These are phyloP conservation scores for Zootoca vivipara DNA, from an alignment of 2,113 vertebrate species.

Conservation along the genomic window DNA sequence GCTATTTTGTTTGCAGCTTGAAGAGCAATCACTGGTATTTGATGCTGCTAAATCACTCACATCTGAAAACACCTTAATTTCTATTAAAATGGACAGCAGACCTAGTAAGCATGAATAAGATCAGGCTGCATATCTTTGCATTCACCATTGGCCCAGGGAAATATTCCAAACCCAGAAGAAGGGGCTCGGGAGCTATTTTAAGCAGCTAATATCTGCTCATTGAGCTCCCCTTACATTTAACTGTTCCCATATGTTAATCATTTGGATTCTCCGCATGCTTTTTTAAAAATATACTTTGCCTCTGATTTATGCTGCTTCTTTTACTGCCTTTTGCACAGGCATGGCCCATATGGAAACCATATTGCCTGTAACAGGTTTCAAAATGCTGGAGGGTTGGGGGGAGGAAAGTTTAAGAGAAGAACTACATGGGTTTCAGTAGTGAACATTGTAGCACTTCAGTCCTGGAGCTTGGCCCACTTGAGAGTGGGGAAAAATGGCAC, in stretches of 20 bases:
- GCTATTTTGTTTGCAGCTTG: not conserved
- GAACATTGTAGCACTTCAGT: not conserved
- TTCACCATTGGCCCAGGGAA: not conserved
- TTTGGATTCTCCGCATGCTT: not conserved
- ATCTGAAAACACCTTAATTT: not conserved
- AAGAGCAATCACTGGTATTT: not conserved
- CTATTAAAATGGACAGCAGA: not conserved
- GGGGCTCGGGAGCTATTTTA: not conserved
- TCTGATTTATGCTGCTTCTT: conserved; percentile 42
- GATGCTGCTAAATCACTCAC: not conserved
- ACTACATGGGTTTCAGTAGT: not conserved
- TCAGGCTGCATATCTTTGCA: not conserved
- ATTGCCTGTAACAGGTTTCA: not conserved
- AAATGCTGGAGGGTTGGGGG: not conserved
- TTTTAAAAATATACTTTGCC: not conserved
- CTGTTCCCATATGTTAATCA: conserved; percentile 17
- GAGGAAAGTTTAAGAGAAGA: not conserved
- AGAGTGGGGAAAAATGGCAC: not conserved
- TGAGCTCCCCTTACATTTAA: not conserved
- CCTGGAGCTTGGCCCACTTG: not conserved
- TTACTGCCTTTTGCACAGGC: not conserved
- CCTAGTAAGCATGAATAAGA: not conserved
- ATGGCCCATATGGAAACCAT: conserved; percentile 14
- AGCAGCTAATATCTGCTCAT: not conserved
- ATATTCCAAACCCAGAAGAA: not conserved